These are phyloP conservation scores for Clarias magur DNA, from an alignment of 2,113 vertebrate species.

Conservation along the genomic window DNA sequence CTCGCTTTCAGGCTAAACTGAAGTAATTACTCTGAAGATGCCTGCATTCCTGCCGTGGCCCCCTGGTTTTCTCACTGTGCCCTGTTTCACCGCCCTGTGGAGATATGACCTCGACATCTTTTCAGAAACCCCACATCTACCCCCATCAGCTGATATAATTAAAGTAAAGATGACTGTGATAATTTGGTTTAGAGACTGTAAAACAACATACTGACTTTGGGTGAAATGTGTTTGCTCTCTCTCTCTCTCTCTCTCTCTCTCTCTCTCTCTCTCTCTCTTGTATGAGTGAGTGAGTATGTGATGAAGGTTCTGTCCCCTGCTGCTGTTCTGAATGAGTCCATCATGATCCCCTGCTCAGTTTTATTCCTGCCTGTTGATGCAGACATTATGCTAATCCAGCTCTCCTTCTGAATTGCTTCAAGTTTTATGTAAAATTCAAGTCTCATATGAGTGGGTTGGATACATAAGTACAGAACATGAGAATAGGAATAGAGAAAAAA, in stretches of 20 bases:
- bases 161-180: constrained; percentile 35
- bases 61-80: constrained; percentile 10
- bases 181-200: neutral
- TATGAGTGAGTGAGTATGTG: neutral
- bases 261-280: neutral
- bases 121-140: constrained; percentile 25
- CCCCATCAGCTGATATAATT: constrained; percentile 42
- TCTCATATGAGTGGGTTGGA: neutral
- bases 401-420: constrained; percentile 19
- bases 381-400: constrained; percentile 47
- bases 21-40: constrained; percentile 33
- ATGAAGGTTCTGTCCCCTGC: constrained; percentile 29
- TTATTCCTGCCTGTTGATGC: constrained; percentile 42
- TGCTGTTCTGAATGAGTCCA: constrained; percentile 43
- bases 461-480: neutral
- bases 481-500: neutral
- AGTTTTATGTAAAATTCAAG: neutral
- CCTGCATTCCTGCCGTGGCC: constrained; percentile 23
- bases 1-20: constrained; percentile 38
- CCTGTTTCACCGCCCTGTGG: constrained; percentile 22
- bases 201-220: neutral
- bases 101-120: constrained; percentile 36
- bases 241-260: neutral
- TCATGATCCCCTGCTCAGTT: neutral
- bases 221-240: neutral